A percentile compares a stretch with the other conserved stretches of the same genome.
phyloP scores from a whole-genome alignment of 2,797 vertebrate species.

The Geotrypetes seraphini region DNA sequence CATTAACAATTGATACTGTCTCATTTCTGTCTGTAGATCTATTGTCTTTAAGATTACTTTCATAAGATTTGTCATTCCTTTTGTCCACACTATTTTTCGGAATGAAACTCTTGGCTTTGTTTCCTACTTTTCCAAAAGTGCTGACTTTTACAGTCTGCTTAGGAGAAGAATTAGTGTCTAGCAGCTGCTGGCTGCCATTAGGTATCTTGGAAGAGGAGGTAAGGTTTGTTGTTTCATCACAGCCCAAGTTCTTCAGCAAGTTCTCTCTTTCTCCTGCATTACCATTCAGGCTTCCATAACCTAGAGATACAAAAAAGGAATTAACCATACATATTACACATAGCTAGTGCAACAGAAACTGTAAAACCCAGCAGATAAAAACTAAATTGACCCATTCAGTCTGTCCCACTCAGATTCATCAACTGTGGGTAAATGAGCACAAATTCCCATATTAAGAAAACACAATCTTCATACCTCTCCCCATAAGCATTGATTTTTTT shows the following conservation, averaged over 20 bases:
- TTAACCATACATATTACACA: slow-evolving; percentile 12
- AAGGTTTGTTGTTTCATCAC: slow-evolving; percentile 55
- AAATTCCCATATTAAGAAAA: too few species aligned
- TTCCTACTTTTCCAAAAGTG: slow-evolving; percentile 64
- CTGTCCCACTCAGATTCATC: too few species aligned
- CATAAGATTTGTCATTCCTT: slow-evolving; percentile 77
- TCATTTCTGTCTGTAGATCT: slow-evolving; percentile 64
- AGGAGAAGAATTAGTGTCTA: slow-evolving; percentile 55
- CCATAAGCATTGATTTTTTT: too few species aligned
- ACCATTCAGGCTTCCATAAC: slow-evolving; percentile 75
- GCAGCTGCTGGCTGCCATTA: slow-evolving; percentile 71
- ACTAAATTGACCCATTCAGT: too few species aligned
- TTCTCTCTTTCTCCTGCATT: slow-evolving; percentile 64
- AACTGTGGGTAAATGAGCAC: too few species aligned
- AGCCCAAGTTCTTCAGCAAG: slow-evolving; percentile 55
- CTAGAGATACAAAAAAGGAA: slow-evolving; percentile 46
- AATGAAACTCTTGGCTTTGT: slow-evolving; percentile 65
- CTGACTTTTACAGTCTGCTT: slow-evolving; percentile 62
- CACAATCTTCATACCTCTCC: too few species aligned
- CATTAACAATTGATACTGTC: slow-evolving; percentile 71
- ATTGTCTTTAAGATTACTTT: slow-evolving; percentile 52
- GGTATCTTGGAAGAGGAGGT: slow-evolving; percentile 55
- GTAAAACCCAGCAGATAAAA: too few species aligned
- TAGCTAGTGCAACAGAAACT: slow-evolving; percentile 9
- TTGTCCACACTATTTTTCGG: slow-evolving; percentile 80